phyloP scores from a whole-genome alignment of 2,888 invertebrate species.

The Limnephilus auricula region DNA sequence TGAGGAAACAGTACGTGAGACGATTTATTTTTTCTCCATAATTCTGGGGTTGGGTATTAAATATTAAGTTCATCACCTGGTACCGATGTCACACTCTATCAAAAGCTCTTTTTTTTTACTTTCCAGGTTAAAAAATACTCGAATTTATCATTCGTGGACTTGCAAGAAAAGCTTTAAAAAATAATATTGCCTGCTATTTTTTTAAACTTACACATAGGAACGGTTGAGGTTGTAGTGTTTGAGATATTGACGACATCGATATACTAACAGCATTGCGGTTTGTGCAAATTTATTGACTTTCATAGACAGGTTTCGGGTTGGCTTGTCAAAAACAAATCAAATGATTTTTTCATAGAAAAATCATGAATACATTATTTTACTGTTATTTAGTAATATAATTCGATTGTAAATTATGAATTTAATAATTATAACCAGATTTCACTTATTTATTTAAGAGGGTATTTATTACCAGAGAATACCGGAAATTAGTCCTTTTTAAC shows the following conservation, averaged over 20 bases:
- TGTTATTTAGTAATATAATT: too few relatives aligned
- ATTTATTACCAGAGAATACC: too few relatives aligned
- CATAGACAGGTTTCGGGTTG: background rate
- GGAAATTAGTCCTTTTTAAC: too few relatives aligned
- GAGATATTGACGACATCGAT: background rate
- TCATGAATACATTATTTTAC: too few relatives aligned
- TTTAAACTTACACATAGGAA: background rate
- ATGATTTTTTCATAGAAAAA: too few relatives aligned
- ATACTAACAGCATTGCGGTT: background rate
- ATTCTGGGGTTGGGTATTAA: background rate
- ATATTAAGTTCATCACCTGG: background rate
- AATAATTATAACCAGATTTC: too few relatives aligned
- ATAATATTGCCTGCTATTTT: background rate
- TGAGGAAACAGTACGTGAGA: background rate
- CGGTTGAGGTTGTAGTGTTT: background rate
- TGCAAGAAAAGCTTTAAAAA: background rate
- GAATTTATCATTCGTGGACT: slow-evolving; percentile 2
- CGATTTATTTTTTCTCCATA: background rate
- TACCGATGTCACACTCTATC: background rate
- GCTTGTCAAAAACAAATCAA: background rate
- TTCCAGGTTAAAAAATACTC: background rate
- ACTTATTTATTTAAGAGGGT: too few relatives aligned
- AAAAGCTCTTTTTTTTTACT: background rate
- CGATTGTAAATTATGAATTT: too few relatives aligned
- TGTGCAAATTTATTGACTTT: background rate